These are phyloP conservation scores for Drosophila villosipedis DNA, from an alignment of 2,888 invertebrate species.

Conservation along the genomic window DNA sequence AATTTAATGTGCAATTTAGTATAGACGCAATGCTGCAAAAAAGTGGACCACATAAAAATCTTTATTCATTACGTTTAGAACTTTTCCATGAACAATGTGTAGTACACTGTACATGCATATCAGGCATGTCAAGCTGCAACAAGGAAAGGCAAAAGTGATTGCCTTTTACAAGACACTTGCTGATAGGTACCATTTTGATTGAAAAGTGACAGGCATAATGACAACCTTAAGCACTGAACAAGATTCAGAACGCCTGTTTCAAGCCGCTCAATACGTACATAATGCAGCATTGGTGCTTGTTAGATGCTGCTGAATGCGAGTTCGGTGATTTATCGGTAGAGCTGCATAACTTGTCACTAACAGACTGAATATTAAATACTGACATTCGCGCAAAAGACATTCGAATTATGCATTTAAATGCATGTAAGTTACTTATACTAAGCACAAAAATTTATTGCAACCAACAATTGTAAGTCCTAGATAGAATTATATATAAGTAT, in stretches of 20 bases:
- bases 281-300: conserved; percentile 15
- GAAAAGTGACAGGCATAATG: conserved; percentile 36
- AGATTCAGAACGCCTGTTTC: conserved; percentile 7
- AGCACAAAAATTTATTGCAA: background rate
- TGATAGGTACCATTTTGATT: conserved; percentile 41
- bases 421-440: background rate
- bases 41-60: conserved; percentile 33
- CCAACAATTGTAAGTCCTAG: background rate
- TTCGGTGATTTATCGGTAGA: conserved; percentile 43
- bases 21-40: conserved; percentile 16
- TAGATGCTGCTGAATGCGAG: conserved; percentile 20
- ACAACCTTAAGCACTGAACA: conserved; percentile 20
- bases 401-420: conserved; percentile 28
- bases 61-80: conserved; percentile 34
- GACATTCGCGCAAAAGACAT: conserved; percentile 23
- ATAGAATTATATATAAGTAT: background rate
- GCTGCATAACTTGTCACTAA: conserved; percentile 40
- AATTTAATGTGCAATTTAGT: background rate
- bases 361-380: conserved; percentile 37
- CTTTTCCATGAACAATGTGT: background rate
- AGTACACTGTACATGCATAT: background rate
- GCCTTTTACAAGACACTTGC: conserved; percentile 42
- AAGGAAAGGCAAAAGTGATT: conserved; percentile 29
- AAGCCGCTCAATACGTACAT: conserved; percentile 45
- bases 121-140: background rate